Percentiles rank a stretch among this genome's conserved stretches.
Evolutionary conservation across 2,888 invertebrate genomes (phyloP).

Genomic region (Stenoptilia bipunctidactyla): DNA sequence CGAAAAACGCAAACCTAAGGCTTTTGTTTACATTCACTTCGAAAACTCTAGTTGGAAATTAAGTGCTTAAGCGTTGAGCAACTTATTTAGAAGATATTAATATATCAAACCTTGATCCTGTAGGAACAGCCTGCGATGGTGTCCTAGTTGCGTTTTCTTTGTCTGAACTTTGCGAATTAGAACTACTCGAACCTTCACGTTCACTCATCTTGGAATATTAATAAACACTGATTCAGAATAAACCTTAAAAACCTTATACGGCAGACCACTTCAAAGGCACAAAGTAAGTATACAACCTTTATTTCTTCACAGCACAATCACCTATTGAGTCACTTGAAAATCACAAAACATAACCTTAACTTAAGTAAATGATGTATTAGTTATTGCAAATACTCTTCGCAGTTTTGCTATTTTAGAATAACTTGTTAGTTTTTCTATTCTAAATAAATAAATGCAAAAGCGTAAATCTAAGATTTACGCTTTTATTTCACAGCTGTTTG

Average conservation of each 20-base stretch:
- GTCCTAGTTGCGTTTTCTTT: conserved; percentile 30
- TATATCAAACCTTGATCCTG: conserved; percentile 37
- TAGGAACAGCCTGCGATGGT: conserved; percentile 40
- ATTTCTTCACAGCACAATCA: conserved; percentile 37
- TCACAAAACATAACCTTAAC: conserved; percentile 36
- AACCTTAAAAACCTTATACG: conserved; percentile 46
- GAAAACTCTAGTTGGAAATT: no score
- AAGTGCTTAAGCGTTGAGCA: no score
- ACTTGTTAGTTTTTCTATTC: no score
- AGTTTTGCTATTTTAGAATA: no score
- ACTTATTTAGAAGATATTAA: no score
- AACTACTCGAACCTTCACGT: conserved; percentile 39
- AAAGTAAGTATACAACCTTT: conserved; percentile 18
- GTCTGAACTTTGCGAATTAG: conserved; percentile 33
- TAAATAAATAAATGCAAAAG: neutral
- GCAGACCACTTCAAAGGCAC: conserved; percentile 31
- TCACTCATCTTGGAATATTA: conserved; percentile 41
- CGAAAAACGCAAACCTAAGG: no score
- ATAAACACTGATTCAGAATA: conserved; percentile 27
- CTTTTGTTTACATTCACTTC: no score
- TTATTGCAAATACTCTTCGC: neutral
- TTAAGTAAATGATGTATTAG: neutral
- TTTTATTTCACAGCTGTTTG: conserved; percentile 31
- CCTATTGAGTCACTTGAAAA: conserved; percentile 35
- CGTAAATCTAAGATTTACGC: neutral